Evolutionary conservation across 2,888 invertebrate species (phyloP).

Genomic region (Willowsia nigromaculata): DNA sequence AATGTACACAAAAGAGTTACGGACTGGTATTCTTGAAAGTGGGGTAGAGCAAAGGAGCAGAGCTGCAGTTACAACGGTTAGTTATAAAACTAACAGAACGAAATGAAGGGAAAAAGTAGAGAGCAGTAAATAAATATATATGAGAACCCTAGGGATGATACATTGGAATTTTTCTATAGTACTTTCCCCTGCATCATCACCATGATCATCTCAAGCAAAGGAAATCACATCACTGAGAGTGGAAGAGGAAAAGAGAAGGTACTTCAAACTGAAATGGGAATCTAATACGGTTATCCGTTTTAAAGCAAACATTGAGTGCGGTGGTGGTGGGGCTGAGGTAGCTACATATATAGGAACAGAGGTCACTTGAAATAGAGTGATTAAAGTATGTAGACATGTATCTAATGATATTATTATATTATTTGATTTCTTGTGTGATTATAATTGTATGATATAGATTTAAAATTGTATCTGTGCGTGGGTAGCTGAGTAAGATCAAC

Average conservation of each 20-base stretch:
- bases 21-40: neutral
- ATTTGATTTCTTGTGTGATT: neutral
- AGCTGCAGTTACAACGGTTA: slow-evolving; percentile 14
- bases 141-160: slow-evolving; percentile 42
- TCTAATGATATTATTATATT: neutral
- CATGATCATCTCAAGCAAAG: neutral
- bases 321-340: neutral
- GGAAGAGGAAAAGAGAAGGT: neutral
- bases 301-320: neutral
- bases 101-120: slow-evolving; percentile 21
- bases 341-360: neutral
- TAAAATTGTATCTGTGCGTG: no score
- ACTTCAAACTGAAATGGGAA: neutral
- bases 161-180: slow-evolving; percentile 18
- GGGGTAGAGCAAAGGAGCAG: neutral
- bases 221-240: neutral
- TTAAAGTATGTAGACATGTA: neutral
- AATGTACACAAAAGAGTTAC: slow-evolving; percentile 28
- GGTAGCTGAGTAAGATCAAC: no score
- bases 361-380: slow-evolving; percentile 22
- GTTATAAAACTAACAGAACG: slow-evolving; percentile 33
- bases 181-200: neutral
- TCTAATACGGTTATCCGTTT: neutral
- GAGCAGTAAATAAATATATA: slow-evolving; percentile 39
- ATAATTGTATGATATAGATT: no score